Percentiles rank a stretch among this genome's conserved stretches.
These are phyloP conservation scores for Musca vetustissima DNA, from an alignment of 1,140 invertebrate genomes.

Conservation along the genomic window DNA sequence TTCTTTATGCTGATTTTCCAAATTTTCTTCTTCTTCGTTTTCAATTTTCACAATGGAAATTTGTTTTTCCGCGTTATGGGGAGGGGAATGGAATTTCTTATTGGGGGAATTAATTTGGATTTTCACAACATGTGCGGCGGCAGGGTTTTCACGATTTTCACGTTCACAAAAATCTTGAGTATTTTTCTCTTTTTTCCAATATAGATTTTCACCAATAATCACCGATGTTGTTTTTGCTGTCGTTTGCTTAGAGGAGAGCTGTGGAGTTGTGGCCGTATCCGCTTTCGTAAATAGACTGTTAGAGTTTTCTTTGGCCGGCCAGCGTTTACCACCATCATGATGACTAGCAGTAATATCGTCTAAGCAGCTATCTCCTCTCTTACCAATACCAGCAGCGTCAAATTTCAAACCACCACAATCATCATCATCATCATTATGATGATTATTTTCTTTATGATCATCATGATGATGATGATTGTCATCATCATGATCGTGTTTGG, in stretches of 20 bases:
- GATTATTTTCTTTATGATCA: constrained; percentile 11
- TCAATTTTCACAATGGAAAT: constrained; percentile 33
- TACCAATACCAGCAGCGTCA: too few species aligned
- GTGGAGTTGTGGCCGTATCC: constrained; percentile 27
- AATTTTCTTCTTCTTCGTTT: constrained; percentile 28
- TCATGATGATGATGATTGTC: constrained; percentile 1
- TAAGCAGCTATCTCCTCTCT: constrained; percentile 20
- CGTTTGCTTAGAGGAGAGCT: not conserved
- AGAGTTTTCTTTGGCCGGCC: constrained; percentile 34
- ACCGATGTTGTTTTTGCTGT: too few species aligned
- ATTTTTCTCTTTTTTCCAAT: constrained; percentile 15
- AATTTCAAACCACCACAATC: not conserved
- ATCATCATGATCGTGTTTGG: not conserved
- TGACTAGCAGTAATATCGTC: constrained; percentile 15
- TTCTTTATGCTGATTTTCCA: constrained; percentile 12
- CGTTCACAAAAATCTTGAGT: not conserved
- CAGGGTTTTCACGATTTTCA: not conserved
- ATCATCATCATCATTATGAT: constrained; percentile 2
- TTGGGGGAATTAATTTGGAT: constrained; percentile 45
- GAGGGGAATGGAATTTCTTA: constrained; percentile 28
- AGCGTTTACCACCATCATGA: constrained; percentile 49
- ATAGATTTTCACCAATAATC: too few species aligned
- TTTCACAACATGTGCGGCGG: constrained; percentile 41
- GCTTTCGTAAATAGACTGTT: constrained; percentile 28
- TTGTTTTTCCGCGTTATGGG: constrained; percentile 31